These are phyloP conservation scores for Ispidina lecontei DNA, from an alignment of 2,797 vertebrate genomes.

Conservation along the genomic window DNA sequence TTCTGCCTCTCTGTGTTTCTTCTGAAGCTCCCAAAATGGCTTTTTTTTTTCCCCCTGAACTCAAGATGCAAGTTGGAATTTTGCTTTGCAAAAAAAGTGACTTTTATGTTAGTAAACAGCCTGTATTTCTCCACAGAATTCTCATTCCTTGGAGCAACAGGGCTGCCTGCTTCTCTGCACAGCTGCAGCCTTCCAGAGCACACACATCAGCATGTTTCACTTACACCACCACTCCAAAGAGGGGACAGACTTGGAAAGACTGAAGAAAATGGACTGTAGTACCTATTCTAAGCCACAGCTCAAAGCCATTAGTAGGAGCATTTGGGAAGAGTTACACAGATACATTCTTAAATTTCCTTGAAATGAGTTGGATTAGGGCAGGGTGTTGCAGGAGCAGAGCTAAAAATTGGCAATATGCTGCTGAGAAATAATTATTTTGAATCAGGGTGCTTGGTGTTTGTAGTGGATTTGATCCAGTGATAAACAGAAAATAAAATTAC, in stretches of 20 bases:
- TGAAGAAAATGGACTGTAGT: neutral
- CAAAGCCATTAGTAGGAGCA: constrained; percentile 12
- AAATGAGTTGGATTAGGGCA: neutral
- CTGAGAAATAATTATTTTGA: constrained; percentile 38
- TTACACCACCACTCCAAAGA: neutral
- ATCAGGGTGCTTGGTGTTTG: neutral
- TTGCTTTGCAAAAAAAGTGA: neutral
- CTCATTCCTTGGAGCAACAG: neutral
- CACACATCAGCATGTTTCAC: neutral
- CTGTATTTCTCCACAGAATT: neutral
- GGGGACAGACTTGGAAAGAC: neutral
- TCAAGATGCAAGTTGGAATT: neutral
- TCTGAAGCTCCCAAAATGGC: neutral
- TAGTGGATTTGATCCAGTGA: constrained; percentile 45
- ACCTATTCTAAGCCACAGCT: neutral
- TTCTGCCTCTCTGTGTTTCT: neutral
- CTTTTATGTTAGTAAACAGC: neutral
- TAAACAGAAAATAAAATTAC: neutral
- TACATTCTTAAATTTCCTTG: constrained; percentile 22
- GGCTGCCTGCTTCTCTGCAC: neutral
- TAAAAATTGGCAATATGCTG: neutral
- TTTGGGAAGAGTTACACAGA: neutral
- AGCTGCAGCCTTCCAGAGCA: neutral
- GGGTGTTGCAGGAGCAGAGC: neutral
- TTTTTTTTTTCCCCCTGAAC: neutral